These are phyloP conservation scores for Pantherophis alleghaniensis DNA, from an alignment of 2,797 vertebrate species.

Conservation along the genomic window DNA sequence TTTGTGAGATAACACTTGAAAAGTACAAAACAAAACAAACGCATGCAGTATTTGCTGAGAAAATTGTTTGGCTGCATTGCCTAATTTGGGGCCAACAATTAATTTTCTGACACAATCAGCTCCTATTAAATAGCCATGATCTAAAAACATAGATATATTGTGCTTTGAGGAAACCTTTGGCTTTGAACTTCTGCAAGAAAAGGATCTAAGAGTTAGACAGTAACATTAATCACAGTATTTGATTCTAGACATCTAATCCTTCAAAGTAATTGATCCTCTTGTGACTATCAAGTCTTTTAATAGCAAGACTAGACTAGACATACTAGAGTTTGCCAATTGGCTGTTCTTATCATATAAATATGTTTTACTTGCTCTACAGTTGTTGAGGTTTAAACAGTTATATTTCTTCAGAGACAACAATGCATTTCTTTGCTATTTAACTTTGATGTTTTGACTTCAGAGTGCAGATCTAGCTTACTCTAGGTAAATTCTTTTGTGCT, in stretches of 20 bases:
- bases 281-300: background rate
- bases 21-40: background rate
- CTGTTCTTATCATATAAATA: conserved; percentile 4
- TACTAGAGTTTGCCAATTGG: background rate
- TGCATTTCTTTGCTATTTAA: background rate
- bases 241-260: background rate
- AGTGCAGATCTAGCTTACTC: background rate
- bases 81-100: background rate
- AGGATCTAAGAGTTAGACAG: background rate
- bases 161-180: accelerated
- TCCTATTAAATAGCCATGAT: background rate
- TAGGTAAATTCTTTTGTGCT: accelerated
- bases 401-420: conserved; percentile 5
- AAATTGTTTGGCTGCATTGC: background rate
- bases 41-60: background rate
- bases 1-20: background rate
- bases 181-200: conserved; percentile 12
- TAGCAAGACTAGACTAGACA: background rate
- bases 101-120: background rate
- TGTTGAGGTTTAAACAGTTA: conserved; percentile 12
- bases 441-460: background rate
- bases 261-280: conserved; percentile 36
- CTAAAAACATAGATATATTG: accelerated
- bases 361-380: background rate
- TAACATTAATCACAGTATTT: background rate